Percentiles rank a stretch among this genome's conserved stretches.
phyloP scores from a whole-genome alignment of 2,888 invertebrate species.

The Melinopterus prodromus region DNA sequence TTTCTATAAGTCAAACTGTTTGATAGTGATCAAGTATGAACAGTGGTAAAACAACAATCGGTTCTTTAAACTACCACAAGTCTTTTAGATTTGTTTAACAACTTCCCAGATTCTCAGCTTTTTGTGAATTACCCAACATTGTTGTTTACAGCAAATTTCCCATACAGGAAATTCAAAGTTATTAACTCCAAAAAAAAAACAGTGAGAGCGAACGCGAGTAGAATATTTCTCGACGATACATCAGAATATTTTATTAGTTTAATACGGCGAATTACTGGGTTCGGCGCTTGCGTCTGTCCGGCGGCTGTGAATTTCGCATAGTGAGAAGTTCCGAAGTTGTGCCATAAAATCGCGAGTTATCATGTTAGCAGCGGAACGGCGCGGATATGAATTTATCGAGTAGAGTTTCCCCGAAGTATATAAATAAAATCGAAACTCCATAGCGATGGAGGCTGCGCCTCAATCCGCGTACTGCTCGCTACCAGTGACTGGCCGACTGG shows the following conservation, averaged over 20 bases:
- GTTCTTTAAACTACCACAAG: no score
- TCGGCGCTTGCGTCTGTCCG: background rate
- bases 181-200: background rate
- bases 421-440: slow-evolving; percentile 4
- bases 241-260: background rate
- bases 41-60: no score
- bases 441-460: background rate
- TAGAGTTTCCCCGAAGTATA: background rate
- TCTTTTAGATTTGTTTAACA: no score
- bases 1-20: no score
- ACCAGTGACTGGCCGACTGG: background rate
- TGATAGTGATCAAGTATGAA: no score
- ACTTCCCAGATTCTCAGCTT: no score
- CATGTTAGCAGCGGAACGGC: background rate
- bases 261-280: background rate
- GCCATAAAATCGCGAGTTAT: background rate
- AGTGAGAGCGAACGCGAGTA: background rate
- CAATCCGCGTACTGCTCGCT: background rate
- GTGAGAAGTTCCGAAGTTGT: background rate
- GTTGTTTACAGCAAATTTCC: background rate
- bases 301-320: background rate
- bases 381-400: background rate
- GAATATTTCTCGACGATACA: background rate
- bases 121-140: no score
- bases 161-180: background rate